Evolutionary conservation across 1,140 invertebrate genomes (phyloP).

Genomic region (Magallana gigas): DNA sequence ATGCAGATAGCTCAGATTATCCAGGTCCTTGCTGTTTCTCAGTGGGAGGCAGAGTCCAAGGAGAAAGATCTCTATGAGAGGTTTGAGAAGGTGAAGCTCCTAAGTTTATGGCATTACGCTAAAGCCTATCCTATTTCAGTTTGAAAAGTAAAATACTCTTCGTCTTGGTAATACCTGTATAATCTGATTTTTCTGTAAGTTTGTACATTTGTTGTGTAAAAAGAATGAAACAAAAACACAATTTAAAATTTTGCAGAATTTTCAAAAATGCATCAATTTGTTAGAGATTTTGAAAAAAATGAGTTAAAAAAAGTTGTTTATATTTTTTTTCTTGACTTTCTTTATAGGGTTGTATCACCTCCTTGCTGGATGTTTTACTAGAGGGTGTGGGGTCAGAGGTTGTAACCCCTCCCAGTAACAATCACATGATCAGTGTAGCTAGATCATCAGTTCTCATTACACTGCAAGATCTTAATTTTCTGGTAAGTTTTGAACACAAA

Average conservation of each 20-base stretch:
- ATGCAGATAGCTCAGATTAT: constrained; percentile 88
- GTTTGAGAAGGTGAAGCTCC: constrained; percentile 84
- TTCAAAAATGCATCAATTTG: no score
- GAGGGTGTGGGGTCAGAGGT: constrained; percentile 77
- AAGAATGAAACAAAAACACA: no score
- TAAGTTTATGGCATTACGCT: neutral
- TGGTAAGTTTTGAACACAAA: constrained; percentile 79
- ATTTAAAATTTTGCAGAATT: no score
- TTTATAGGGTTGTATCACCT: constrained; percentile 84
- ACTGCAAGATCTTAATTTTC: constrained; percentile 83
- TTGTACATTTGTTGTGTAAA: no score
- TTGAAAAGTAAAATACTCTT: no score
- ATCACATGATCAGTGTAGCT: constrained; percentile 81
- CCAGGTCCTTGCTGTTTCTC: constrained; percentile 92
- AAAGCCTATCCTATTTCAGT: neutral
- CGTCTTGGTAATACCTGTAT: no score
- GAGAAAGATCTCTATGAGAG: constrained; percentile 87
- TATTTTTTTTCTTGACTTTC: neutral
- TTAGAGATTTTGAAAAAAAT: no score
- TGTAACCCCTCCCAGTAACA: constrained; percentile 39
- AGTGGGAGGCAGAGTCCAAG: constrained; percentile 88
- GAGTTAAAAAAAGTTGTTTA: no score
- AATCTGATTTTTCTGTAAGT: no score
- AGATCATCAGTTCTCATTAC: constrained; percentile 84
- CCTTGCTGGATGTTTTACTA: constrained; percentile 86